These are phyloP conservation scores for Cliona cf. orientalis DNA, from an alignment of 37 sponge, comb jelly and placozoan genomes.

Conservation along the genomic window DNA sequence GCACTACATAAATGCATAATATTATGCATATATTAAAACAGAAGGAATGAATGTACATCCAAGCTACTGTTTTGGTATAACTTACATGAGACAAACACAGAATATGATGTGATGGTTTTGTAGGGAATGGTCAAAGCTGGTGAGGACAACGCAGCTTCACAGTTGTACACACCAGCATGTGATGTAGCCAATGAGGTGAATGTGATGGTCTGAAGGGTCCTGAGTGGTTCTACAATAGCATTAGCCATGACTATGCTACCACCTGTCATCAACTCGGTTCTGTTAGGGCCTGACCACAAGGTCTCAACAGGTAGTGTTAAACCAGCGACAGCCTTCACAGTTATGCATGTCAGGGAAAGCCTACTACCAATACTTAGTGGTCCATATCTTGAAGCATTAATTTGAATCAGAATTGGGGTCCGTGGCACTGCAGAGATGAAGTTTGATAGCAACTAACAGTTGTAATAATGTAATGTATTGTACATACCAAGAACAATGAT, in stretches of 20 bases:
- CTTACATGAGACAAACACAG: background rate
- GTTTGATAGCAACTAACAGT: background rate
- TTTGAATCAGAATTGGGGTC: background rate
- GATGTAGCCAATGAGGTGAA: background rate
- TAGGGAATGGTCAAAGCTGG: constrained; percentile 9
- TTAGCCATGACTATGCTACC: background rate
- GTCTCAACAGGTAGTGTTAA: constrained; percentile 1
- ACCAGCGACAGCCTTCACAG: constrained; percentile 1
- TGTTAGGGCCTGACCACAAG: constrained; percentile 3
- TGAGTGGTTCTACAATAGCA: background rate
- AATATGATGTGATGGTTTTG: background rate
- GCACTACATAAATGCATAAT: constrained; percentile 2
- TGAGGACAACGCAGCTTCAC: background rate
- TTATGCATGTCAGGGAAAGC: background rate
- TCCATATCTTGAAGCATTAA: background rate
- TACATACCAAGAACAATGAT: constrained; percentile 14
- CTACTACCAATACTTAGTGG: background rate
- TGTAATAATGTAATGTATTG: no score
- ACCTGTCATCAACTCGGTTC: background rate
- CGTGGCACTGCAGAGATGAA: background rate
- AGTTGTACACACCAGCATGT: constrained; percentile 12
- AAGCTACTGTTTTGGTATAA: no score
- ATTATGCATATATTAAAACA: no score
- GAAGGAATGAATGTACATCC: no score
- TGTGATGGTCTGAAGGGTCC: background rate